These are phyloP conservation scores for Chelonoidis abingdonii DNA, from an alignment of 2,113 vertebrate genomes.

Conservation along the genomic window DNA sequence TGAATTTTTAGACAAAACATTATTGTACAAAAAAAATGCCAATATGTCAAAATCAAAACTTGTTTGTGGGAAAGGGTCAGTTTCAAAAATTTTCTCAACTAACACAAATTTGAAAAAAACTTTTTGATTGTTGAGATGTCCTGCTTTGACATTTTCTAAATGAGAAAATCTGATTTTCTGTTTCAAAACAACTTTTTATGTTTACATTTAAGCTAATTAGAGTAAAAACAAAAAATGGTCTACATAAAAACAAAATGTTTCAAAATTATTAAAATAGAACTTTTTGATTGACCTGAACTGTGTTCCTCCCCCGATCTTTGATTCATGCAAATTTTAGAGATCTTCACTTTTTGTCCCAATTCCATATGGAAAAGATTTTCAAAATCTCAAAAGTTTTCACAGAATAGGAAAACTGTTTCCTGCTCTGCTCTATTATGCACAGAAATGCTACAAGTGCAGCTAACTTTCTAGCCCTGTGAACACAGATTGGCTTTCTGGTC, in stretches of 20 bases:
- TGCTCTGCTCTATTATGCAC: not conserved
- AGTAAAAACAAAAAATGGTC: not conserved
- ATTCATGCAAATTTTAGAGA: no score
- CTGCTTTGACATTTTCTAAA: not conserved
- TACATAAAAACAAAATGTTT: not conserved
- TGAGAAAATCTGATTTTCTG: not conserved
- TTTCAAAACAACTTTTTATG: not conserved
- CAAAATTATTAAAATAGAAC: not conserved
- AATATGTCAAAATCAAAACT: not conserved
- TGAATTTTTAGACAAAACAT: no score
- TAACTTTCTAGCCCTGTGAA: not conserved
- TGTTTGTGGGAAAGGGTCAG: not conserved
- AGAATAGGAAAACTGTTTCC: not conserved
- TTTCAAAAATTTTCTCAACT: not conserved
- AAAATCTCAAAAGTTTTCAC: not conserved
- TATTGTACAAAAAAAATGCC: not conserved
- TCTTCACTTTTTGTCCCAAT: not conserved
- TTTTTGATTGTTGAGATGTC: not conserved
- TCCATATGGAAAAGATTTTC: not conserved
- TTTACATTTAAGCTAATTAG: not conserved
- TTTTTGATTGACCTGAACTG: not conserved
- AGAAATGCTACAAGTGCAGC: not conserved
- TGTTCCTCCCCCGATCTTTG: not conserved
- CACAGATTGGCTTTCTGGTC: not conserved
- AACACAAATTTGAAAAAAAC: not conserved